Conservation (phyloP, 2,888 invertebrate genomes). For the Digitonthophagus gazella region DNA sequence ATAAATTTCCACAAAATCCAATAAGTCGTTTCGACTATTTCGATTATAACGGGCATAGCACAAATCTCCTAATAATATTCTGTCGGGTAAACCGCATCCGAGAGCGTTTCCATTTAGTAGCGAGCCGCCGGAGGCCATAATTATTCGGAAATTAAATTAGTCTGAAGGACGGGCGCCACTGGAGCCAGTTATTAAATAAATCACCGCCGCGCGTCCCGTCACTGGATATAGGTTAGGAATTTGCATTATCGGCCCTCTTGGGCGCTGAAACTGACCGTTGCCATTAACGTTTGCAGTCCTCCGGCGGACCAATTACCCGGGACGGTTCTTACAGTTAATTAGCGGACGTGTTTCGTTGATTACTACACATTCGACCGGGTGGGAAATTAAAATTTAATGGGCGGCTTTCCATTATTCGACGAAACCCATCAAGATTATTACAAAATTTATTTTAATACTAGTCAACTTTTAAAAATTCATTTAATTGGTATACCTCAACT, state of each 20-base stretch:
- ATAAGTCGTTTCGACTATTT: neutral
- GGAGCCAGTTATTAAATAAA: constrained; percentile 13
- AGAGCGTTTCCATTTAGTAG: constrained; percentile 9
- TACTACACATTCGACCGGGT: neutral
- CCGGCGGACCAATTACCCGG: constrained; percentile 27
- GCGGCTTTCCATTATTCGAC: too few species aligned
- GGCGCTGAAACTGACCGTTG: constrained; percentile 11
- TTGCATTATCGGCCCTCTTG: constrained; percentile 11
- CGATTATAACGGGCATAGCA: neutral
- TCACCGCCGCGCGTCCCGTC: constrained; percentile 5
- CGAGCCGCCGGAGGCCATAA: constrained; percentile 10
- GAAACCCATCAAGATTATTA: too few species aligned
- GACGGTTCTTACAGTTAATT: constrained; percentile 32
- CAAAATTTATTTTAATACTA: too few species aligned
- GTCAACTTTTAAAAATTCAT: too few species aligned
- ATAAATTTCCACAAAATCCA: too few species aligned
- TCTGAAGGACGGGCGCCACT: constrained; percentile 10
- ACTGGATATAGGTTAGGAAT: constrained; percentile 11
- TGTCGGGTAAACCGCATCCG: neutral
- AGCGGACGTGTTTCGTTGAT: constrained; percentile 14
- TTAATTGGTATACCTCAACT: too few species aligned
- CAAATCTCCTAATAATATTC: neutral
- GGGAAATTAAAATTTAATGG: constrained; percentile 12
- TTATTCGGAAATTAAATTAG: constrained; percentile 18
- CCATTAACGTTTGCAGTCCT: constrained; percentile 5